Percentiles rank a stretch among this genome's conserved stretches.
Conservation (phyloP, 1,140 invertebrate species). For the Venustaconcha ellipsiformis region DNA sequence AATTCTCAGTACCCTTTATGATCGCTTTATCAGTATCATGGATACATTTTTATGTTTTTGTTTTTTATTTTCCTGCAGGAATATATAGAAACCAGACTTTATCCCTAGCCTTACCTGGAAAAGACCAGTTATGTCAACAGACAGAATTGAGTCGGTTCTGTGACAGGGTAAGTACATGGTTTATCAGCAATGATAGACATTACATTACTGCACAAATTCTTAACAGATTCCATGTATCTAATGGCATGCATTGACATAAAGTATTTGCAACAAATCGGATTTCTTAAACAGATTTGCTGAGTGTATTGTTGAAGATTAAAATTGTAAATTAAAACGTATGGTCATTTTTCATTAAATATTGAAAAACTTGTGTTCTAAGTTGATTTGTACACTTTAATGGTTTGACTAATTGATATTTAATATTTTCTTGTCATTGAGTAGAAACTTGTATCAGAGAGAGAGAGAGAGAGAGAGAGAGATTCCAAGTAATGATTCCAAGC, state of each 20-base stretch:
- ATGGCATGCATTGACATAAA: too few relatives aligned
- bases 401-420: background rate
- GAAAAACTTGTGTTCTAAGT: background rate
- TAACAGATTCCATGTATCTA: background rate
- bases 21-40: too few relatives aligned
- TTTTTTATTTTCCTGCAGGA: conserved; percentile 40
- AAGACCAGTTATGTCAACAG: conserved; percentile 52
- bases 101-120: conserved; percentile 33
- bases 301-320: too few relatives aligned
- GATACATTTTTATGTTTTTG: background rate
- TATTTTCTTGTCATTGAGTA: background rate
- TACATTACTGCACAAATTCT: background rate
- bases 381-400: background rate
- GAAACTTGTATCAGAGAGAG: background rate
- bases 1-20: background rate
- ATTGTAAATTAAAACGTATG: too few relatives aligned
- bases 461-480: background rate
- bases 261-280: too few relatives aligned
- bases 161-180: conserved; percentile 46
- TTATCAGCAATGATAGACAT: background rate
- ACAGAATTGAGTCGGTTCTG: conserved; percentile 53
- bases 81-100: conserved; percentile 56
- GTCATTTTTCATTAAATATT: too few relatives aligned
- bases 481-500: background rate
- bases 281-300: too few relatives aligned